Evolutionary conservation across 2,888 invertebrate genomes (phyloP).

Genomic region (Limnephilus auricula): DNA sequence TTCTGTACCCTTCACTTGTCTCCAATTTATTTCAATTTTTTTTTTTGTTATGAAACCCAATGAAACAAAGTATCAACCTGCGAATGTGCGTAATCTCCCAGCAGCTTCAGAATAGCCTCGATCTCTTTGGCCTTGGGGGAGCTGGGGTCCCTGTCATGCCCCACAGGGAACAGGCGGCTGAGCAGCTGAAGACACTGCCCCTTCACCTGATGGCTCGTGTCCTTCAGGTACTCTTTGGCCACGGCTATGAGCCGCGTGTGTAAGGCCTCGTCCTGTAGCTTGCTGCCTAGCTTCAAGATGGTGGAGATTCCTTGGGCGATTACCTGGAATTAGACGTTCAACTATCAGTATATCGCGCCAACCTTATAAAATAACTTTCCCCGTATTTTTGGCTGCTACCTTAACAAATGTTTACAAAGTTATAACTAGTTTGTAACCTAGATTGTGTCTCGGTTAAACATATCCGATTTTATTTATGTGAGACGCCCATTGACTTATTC

Average conservation of each 20-base stretch:
- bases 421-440: too few relatives aligned
- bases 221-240: slow-evolving; percentile 84
- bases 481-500: too few relatives aligned
- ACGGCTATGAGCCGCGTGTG: slow-evolving; percentile 81
- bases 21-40: too few relatives aligned
- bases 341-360: too few relatives aligned
- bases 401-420: too few relatives aligned
- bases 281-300: slow-evolving; percentile 82
- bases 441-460: too few relatives aligned
- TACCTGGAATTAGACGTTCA: slow-evolving; percentile 69
- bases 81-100: slow-evolving; percentile 91
- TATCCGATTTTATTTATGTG: too few relatives aligned
- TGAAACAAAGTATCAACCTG: slow-evolving; percentile 72
- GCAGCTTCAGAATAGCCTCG: slow-evolving; percentile 82
- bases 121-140: slow-evolving; percentile 77
- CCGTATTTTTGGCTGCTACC: too few relatives aligned
- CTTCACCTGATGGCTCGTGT: slow-evolving; percentile 88
- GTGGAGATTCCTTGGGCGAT: slow-evolving; percentile 88
- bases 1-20: too few relatives aligned
- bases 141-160: slow-evolving; percentile 75
- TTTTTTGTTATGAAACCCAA: too few relatives aligned
- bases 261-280: slow-evolving; percentile 78
- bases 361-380: too few relatives aligned
- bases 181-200: slow-evolving; percentile 88
- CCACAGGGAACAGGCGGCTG: slow-evolving; percentile 83